These are phyloP conservation scores for Oxyruncus cristatus DNA, from an alignment of 2,113 vertebrate species.

Conservation along the genomic window DNA sequence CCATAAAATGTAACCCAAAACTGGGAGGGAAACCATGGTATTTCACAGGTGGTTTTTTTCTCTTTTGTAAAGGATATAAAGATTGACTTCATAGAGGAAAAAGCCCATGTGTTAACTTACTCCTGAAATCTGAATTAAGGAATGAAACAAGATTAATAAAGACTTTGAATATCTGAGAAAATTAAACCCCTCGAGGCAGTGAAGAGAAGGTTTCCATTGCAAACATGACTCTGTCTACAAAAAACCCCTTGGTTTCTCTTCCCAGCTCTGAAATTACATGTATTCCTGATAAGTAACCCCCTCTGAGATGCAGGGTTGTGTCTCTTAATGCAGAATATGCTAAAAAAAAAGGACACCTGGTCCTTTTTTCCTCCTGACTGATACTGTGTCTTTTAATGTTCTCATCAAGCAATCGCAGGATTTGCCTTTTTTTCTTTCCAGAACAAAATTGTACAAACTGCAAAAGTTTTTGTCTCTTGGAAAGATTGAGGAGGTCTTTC, in stretches of 20 bases:
- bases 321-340: background rate
- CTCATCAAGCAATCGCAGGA: background rate
- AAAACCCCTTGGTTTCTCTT: background rate
- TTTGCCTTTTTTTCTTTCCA: background rate
- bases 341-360: background rate
- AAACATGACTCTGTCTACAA: background rate
- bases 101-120: fast-evolving
- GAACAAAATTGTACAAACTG: background rate
- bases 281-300: background rate
- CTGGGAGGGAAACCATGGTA: background rate
- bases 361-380: background rate
- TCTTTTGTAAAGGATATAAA: background rate
- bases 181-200: background rate
- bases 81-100: background rate
- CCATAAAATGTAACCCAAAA: background rate
- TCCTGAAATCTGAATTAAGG: background rate
- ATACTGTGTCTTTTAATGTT: background rate
- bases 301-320: background rate
- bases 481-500: background rate
- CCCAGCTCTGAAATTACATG: background rate
- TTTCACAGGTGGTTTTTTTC: background rate
- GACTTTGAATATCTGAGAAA: background rate
- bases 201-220: background rate
- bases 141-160: background rate
- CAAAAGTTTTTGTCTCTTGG: background rate